A percentile compares a stretch with the other conserved stretches of the same genome.
phyloP scores from a whole-genome alignment of 2,888 invertebrate genomes.

The Acleris cristana region DNA sequence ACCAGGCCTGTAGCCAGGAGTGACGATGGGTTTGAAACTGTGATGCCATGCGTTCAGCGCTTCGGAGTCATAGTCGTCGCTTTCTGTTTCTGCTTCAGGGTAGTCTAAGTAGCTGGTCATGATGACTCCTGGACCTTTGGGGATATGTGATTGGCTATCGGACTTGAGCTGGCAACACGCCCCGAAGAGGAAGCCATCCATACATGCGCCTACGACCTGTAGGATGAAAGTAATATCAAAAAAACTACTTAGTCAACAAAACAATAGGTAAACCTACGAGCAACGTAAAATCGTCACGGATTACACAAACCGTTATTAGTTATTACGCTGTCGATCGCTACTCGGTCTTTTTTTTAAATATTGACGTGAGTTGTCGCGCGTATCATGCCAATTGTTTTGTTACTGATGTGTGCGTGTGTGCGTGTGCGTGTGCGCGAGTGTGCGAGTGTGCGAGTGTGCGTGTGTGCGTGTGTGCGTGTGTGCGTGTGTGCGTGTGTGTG shows the following conservation, averaged over 20 bases:
- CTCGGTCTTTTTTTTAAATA: too few relatives aligned
- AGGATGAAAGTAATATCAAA: background rate
- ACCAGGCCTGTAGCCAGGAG: conserved; percentile 73
- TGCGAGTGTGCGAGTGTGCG: too few relatives aligned
- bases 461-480: background rate
- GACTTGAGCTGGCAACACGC: conserved; percentile 91
- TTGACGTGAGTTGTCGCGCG: background rate
- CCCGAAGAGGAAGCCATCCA: conserved; percentile 96
- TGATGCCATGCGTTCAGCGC: conserved; percentile 73
- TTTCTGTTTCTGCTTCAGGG: conserved; percentile 67
- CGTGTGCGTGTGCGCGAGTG: too few relatives aligned
- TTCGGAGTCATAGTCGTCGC: conserved; percentile 70
- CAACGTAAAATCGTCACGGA: too few relatives aligned
- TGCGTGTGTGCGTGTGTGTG: background rate
- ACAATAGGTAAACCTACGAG: too few relatives aligned
- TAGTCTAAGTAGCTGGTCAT: conserved; percentile 79
- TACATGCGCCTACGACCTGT: conserved; percentile 90
- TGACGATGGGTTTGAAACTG: conserved; percentile 76
- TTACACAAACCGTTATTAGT: too few relatives aligned
- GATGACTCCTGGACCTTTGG: conserved; percentile 77
- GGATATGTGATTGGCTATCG: conserved; percentile 75
- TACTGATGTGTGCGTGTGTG: too few relatives aligned
- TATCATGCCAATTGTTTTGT: too few relatives aligned
- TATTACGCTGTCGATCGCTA: too few relatives aligned
- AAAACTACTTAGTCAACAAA: too few relatives aligned